Conservation (phyloP, 2,888 invertebrate species). For the Agrypnus murinus region DNA sequence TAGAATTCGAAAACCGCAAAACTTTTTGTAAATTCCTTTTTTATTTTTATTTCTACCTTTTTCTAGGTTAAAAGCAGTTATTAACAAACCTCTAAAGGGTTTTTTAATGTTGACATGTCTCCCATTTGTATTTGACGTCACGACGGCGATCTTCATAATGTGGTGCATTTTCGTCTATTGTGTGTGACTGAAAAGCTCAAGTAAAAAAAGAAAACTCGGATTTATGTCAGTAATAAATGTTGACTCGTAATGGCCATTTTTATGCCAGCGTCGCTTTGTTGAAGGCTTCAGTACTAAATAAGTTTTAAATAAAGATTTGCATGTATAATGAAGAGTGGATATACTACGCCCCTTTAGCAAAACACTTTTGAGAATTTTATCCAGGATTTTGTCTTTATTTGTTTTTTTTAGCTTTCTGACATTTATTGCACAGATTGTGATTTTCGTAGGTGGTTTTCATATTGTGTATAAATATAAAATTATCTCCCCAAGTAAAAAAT, state of each 20-base stretch:
- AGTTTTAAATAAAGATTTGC: conserved; percentile 53
- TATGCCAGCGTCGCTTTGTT: conserved; percentile 46
- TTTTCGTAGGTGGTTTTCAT: too few relatives aligned
- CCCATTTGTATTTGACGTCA: conserved; percentile 38
- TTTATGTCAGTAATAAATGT: conserved; percentile 49
- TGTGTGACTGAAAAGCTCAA: conserved; percentile 33
- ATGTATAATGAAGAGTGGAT: conserved; percentile 49
- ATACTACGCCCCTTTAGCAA: conserved; percentile 38
- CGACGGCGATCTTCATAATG: conserved; percentile 37
- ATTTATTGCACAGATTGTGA: too few relatives aligned
- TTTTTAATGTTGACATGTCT: conserved; percentile 37
- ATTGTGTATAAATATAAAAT: too few relatives aligned
- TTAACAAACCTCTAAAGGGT: conserved; percentile 34
- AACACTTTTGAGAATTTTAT: conserved; percentile 28
- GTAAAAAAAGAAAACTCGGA: conserved; percentile 39
- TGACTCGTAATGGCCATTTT: conserved; percentile 48
- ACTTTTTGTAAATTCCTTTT: neutral
- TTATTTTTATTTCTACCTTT: conserved; percentile 8
- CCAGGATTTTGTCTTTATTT: conserved; percentile 10
- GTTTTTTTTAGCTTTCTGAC: neutral
- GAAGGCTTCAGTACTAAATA: conserved; percentile 47
- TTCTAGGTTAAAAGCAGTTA: conserved; percentile 29
- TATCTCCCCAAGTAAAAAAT: too few relatives aligned
- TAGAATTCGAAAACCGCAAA: too few relatives aligned
- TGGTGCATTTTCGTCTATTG: conserved; percentile 43